Evolutionary conservation across 2,888 invertebrate species (phyloP), one percentile per base, ranked within the genome.

Genomic region (Drosophila anceps): DNA sequence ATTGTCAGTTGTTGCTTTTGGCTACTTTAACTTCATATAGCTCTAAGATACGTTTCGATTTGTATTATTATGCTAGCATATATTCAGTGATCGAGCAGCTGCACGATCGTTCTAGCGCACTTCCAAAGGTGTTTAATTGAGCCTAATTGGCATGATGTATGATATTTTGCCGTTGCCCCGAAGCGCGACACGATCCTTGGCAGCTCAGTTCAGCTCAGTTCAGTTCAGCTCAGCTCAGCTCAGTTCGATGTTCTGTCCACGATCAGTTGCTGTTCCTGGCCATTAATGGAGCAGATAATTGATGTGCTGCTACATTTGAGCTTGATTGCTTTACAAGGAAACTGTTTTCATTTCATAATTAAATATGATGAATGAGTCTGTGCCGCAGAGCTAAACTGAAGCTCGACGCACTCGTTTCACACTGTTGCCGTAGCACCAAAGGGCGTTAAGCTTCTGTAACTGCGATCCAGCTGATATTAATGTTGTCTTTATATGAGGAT

Each of bases 71-170:
- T 29, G 46, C 46, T 27, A 7, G 41, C n/a, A n/a, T 24, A 1
- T 4, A 18, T 12, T 3, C 18, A 50, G 7, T 50, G 50, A 33
- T 33, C 50, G 13, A 50, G 50, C 50, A 50, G 10, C 50, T 50
- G 50, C 31, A 31, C 18, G 50, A 18, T 50, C 48, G 6, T 12
- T 48, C 48, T 29, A 29, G 48, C 48, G n/a, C 18, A 31, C 18
- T 31, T 50, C 33, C 27, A 29, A 39, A 54, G 39, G 54, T 54
- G 54, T 54, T 54, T 39, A 54, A 39, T 54, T 39, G 54, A 39
- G 15, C 41, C 29, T 41, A 55, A 55, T 55, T 27, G 18, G 7
- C 29, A 41, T 55, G 55, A 55, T 55, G 39, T 39, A 55, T 55
- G 55, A 41, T 39, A 41, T 15, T 27, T 31, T 41, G 29, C 18